Conservation (phyloP, 1,140 invertebrate species). For the Neotoxoptera formosana region DNA sequence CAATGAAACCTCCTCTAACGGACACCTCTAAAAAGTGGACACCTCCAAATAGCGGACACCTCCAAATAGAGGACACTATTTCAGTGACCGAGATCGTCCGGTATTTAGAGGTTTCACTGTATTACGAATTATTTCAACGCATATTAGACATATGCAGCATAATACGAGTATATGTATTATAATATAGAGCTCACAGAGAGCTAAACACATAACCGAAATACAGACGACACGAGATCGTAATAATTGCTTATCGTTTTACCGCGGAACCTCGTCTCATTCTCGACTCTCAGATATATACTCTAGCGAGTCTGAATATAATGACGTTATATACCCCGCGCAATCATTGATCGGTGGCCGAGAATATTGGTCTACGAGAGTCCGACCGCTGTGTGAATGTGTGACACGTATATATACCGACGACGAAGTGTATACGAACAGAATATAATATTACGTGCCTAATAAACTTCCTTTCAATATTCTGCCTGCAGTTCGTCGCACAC, state of each 20-base stretch:
- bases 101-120: too few species aligned
- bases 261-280: not conserved
- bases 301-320: not conserved
- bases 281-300: not conserved
- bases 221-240: not conserved
- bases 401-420: conserved; percentile 15
- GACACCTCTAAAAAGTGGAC: too few species aligned
- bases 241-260: not conserved
- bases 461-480: conserved; percentile 9
- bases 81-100: too few species aligned
- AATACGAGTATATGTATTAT: too few species aligned
- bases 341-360: not conserved
- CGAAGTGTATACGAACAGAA: conserved; percentile 1
- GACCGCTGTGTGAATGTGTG: not conserved
- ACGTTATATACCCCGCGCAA: not conserved
- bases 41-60: too few species aligned
- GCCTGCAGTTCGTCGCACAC: not conserved
- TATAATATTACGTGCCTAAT: conserved; percentile 2
- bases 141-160: too few species aligned
- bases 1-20: too few species aligned
- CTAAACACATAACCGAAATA: not conserved
- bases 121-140: too few species aligned
- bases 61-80: too few species aligned
- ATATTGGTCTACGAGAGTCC: not conserved
- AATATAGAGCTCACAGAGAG: too few species aligned